Evolutionary conservation across 2,888 invertebrate species (phyloP), one percentile per base, ranked within the genome.

Genomic region (Strigamia maritima): DNA sequence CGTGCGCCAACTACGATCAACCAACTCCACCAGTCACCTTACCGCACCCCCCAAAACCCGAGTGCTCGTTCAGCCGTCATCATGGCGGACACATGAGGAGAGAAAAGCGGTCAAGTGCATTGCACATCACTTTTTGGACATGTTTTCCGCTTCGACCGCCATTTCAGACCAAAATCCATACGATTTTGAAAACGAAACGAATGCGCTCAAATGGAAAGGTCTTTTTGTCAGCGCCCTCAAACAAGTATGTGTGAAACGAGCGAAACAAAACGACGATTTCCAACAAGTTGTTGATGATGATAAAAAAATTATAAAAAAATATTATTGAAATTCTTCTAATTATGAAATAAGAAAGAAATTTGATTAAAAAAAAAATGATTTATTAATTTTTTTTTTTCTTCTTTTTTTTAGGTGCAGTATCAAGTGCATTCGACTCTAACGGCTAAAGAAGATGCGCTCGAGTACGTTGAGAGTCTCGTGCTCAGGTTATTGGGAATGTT

Each of bases 401-500:
- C 38, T 78, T 78, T 79, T 75, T 70, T 70, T 77, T 76, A 97
- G 96, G 95, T 97, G 82, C 89, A 96, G 87, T 93, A 94, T 84
- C 94, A 94, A 86, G 93, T 95, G 79, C 95, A 95, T 87, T 94
- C 94, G n/a, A 91, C 92, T 31, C 88, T 96, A 83, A 91, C 89
- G 81, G 94, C 94, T 40, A 91, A 93, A 84, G 93, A 95, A 84
- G 95, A 95, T 87, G 97, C 97, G 1, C 89, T 98, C 83, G 91
- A 93, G 82, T 96, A 95, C 86, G 94, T 98, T 81, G 98, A 98
- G 89, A 91, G 92, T 80, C 90, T 97, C 81, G 95, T 97, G 84
- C 89, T 97, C 82, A 91, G 93, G 80, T 90, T 98, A 81, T 89
- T 98, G 85, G 93, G 92, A 22, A 93, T 94, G 90, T 89, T 98